Percentiles rank a stretch among this genome's conserved stretches.
Conservation (phyloP, 2,888 invertebrate species). For the Dioctria linearis region DNA sequence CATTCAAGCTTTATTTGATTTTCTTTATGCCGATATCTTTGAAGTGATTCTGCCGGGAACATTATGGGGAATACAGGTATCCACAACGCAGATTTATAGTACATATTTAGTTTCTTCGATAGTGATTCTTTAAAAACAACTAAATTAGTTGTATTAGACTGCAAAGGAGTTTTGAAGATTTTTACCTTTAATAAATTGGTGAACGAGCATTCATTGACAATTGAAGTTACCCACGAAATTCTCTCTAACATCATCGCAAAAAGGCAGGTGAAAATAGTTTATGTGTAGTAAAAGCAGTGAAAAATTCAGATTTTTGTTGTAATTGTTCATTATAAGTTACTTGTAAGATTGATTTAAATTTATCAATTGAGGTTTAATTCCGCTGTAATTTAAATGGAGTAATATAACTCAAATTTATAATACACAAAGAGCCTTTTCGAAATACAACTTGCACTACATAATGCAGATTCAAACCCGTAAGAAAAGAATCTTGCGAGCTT, state of each 20-base stretch:
- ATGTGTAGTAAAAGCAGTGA: constrained; percentile 15
- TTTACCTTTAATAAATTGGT: constrained; percentile 5
- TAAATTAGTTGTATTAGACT: constrained; percentile 49
- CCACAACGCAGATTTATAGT: constrained; percentile 55
- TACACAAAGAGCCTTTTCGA: too few relatives aligned
- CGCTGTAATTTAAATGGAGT: too few relatives aligned
- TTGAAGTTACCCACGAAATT: constrained; percentile 17
- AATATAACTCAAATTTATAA: too few relatives aligned
- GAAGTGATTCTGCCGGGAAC: constrained; percentile 57
- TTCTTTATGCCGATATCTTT: constrained; percentile 58
- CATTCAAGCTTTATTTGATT: constrained; percentile 56
- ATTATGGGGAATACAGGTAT: constrained; percentile 57
- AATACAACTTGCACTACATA: too few relatives aligned
- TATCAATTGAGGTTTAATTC: neutral
- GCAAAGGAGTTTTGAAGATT: constrained; percentile 18
- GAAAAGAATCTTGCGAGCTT: too few relatives aligned
- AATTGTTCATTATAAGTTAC: constrained; percentile 3
- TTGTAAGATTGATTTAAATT: neutral
- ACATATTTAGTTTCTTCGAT: constrained; percentile 57
- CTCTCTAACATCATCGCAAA: constrained; percentile 16
- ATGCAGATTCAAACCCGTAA: too few relatives aligned
- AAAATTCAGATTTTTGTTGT: constrained; percentile 8
- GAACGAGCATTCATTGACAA: constrained; percentile 6
- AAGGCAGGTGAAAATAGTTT: neutral
- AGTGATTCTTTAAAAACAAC: constrained; percentile 8